Evolutionary conservation across 2,888 invertebrate species (phyloP).

Genomic region (Unio pictorum): DNA sequence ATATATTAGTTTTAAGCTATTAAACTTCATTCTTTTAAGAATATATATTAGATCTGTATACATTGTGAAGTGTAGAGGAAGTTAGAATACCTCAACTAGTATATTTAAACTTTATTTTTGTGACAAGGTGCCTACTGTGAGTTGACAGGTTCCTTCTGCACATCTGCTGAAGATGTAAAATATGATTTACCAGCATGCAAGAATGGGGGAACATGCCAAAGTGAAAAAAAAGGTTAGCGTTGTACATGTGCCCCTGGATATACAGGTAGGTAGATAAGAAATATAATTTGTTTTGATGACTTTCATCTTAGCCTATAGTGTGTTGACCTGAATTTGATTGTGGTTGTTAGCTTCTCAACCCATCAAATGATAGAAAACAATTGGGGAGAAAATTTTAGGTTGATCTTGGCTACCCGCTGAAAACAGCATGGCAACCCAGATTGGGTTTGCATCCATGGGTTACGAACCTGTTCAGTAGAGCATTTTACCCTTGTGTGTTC

Average conservation of each 20-base stretch:
- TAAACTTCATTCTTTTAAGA: no score
- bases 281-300: not conserved
- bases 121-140: constrained; percentile 55
- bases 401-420: no score
- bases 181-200: constrained; percentile 46
- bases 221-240: constrained; percentile 76
- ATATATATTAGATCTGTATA: no score
- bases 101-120: no score
- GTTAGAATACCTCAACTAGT: no score
- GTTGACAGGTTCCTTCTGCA: constrained; percentile 48
- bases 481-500: no score
- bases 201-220: constrained; percentile 58
- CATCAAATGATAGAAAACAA: not conserved
- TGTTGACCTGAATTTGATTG: no score
- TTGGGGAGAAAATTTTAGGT: not conserved
- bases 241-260: constrained; percentile 89
- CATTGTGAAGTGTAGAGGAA: no score
- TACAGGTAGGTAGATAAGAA: constrained; percentile 72
- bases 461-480: no score
- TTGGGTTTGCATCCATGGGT: no score
- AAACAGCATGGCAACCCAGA: no score
- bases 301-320: not conserved
- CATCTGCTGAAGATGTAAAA: constrained; percentile 24
- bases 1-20: no score
- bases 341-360: not conserved